Evolutionary conservation across 2,888 invertebrate species (phyloP).

Genomic region (Lycia hirtaria): DNA sequence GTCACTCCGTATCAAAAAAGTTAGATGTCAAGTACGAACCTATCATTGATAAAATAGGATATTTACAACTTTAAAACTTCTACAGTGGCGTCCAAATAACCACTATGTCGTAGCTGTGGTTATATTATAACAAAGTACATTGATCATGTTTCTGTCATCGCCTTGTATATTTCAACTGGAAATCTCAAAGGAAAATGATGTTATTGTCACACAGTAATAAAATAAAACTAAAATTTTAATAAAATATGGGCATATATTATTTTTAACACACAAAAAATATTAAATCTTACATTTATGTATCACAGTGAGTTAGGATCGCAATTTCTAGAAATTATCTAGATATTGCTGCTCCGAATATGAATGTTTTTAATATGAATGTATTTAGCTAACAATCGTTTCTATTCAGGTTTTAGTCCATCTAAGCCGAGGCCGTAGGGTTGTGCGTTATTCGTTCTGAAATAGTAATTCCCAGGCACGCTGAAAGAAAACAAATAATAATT

Average conservation of each 20-base stretch:
- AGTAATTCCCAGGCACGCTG: slow-evolving; percentile 70
- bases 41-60: too few relatives aligned
- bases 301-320: slow-evolving; percentile 23
- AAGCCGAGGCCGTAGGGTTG: slow-evolving; percentile 67
- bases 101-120: too few relatives aligned
- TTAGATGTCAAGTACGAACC: too few relatives aligned
- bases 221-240: not conserved
- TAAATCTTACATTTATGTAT: slow-evolving; percentile 18
- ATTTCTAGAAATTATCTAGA: not conserved
- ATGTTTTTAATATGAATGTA: not conserved
- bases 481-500: slow-evolving; percentile 41
- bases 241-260: not conserved
- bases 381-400: not conserved
- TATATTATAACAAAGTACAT: too few relatives aligned
- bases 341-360: not conserved
- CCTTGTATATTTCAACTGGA: too few relatives aligned
- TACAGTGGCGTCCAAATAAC: too few relatives aligned
- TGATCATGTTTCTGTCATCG: too few relatives aligned
- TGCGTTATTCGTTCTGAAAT: slow-evolving; percentile 57
- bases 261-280: not conserved
- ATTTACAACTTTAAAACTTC: too few relatives aligned
- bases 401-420: slow-evolving; percentile 56
- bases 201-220: not conserved
- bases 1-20: too few relatives aligned
- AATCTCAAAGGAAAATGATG: too few relatives aligned